A percentile compares a stretch with the other conserved stretches of the same genome.
Evolutionary conservation across 1,140 invertebrate species (phyloP).

Genomic region (Pseudomyrmex concolor): DNA sequence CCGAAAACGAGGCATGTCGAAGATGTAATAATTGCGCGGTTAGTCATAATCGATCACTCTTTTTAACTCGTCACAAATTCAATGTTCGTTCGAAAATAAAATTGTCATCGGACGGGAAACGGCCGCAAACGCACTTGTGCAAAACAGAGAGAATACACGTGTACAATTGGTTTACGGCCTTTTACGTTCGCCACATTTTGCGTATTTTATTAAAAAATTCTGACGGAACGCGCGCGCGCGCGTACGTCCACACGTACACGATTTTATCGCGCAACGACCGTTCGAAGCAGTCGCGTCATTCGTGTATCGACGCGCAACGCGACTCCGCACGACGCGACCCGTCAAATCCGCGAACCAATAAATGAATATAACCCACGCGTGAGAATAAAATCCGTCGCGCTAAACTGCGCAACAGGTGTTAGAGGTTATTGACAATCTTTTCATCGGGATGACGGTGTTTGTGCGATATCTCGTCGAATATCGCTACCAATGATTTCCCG

Average conservation of each 20-base stretch:
- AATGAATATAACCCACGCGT: constrained; percentile 76
- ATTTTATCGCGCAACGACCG: constrained; percentile 67
- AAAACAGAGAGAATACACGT: not conserved
- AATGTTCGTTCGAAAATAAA: not conserved
- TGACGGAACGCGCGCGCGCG: constrained; percentile 8
- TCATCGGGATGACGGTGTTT: constrained; percentile 75
- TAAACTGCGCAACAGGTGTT: constrained; percentile 83
- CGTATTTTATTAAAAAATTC: constrained; percentile 72
- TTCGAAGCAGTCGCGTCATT: constrained; percentile 60
- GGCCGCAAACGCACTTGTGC: not conserved
- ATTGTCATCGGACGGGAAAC: constrained; percentile 12
- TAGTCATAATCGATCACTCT: not conserved
- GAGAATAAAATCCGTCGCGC: constrained; percentile 81
- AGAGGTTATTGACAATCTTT: constrained; percentile 77
- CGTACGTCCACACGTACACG: not conserved
- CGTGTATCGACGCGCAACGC: constrained; percentile 63
- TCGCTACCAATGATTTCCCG: constrained; percentile 48
- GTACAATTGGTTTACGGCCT: constrained; percentile 38
- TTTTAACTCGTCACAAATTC: constrained; percentile 15
- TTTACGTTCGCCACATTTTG: constrained; percentile 42
- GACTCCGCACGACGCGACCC: constrained; percentile 58
- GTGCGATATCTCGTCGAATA: constrained; percentile 73
- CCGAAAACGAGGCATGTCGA: not conserved
- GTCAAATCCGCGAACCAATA: constrained; percentile 74
- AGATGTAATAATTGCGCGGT: constrained; percentile 1